Evolutionary conservation across 2,888 invertebrate genomes (phyloP), one percentile per base, ranked within the genome.

Genomic region (Elmis aenea): DNA sequence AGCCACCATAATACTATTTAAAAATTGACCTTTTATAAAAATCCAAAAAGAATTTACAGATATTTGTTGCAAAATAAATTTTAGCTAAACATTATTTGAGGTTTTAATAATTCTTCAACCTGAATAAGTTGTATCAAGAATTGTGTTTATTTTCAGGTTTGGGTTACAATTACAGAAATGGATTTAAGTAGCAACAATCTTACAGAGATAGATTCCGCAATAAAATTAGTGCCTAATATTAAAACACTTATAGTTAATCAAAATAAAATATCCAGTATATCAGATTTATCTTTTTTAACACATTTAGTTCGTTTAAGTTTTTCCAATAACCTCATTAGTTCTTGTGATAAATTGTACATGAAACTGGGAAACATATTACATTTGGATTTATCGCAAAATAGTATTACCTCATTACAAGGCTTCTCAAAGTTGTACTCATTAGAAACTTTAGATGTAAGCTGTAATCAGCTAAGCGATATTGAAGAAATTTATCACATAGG

Each of bases 351-450:
- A 59, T 79, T 94, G 69, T 86, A 93, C 62, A 79, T 82, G 3
- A 85, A 85, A 64, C 75, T 96, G 38, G 93, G 93, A 3, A 93
- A 94, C 66, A 77, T 96, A 26, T 79, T 84, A n/a, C 79, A 77
- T 37, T 75, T 97, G 29, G 84, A 89, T 61, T 66, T 97, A 28
- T 83, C 90, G 0, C 85, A 90, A 52, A 96, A 96, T 67, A 77
- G 79, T 58, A 77, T 96, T 2, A 75, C 73, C 11, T 75, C 79
- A 0, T 67, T 91, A 0, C 69, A 72, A 41, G 86, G 87, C 1
- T 81, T 92, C 52, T 77, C 82, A 0, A 87, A 90, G 60, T 62
- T 96, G 14, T 91, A 89, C 62, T 92, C 93, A 0, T 68, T 97
- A 40, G 85, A 88, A 50, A 81, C 77, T 50, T 69, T 97, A 44